A percentile compares a stretch with the other conserved stretches of the same genome.
phyloP scores from a whole-genome alignment of 2,797 vertebrate genomes.

The Semotilus atromaculatus region DNA sequence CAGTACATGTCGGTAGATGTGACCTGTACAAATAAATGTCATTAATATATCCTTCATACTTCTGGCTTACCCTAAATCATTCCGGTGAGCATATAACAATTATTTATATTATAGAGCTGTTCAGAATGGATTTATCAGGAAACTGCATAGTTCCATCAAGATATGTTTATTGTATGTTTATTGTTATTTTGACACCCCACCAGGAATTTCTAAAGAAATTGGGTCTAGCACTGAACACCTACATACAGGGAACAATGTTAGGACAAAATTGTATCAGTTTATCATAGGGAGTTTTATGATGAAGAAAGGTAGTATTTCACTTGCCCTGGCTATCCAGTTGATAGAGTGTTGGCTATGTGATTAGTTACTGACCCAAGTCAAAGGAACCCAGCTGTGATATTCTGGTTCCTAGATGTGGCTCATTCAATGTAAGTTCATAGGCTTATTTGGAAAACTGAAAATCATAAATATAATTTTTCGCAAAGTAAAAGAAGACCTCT shows the following conservation, averaged over 20 bases:
- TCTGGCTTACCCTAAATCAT: not conserved
- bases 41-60: no score
- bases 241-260: not conserved
- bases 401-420: not conserved
- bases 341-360: not conserved
- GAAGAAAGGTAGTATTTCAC: slow-evolving; percentile 12
- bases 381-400: not conserved
- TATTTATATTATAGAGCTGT: not conserved
- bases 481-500: not conserved
- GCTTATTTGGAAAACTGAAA: not conserved
- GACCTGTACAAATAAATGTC: not conserved
- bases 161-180: not conserved
- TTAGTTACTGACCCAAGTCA: not conserved
- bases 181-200: slow-evolving; percentile 25
- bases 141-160: not conserved
- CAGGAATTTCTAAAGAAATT: slow-evolving; percentile 27
- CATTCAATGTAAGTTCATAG: not conserved
- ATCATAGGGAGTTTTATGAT: not conserved
- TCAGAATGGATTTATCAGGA: not conserved
- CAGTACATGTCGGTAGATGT: not conserved
- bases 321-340: not conserved
- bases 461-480: not conserved
- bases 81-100: not conserved
- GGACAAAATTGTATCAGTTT: not conserved
- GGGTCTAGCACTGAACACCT: slow-evolving; percentile 31